Evolutionary conservation across 2,113 vertebrate genomes (phyloP).

Genomic region (Probosciger aterrimus): DNA sequence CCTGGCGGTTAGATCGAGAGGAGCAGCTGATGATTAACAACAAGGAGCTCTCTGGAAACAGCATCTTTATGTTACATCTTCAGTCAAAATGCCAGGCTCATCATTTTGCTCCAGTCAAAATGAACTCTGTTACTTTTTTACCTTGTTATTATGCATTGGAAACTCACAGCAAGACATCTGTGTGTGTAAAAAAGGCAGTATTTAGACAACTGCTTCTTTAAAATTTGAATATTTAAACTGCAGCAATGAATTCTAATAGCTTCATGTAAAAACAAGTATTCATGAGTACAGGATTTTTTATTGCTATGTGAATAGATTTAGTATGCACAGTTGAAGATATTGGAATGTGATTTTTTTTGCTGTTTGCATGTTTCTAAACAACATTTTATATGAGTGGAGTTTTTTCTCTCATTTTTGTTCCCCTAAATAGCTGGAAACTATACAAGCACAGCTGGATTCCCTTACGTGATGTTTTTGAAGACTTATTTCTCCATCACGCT

Average conservation of each 20-base stretch:
- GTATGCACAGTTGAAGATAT: background rate
- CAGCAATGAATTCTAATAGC: slow-evolving; percentile 51
- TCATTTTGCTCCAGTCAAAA: slow-evolving; percentile 45
- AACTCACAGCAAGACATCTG: slow-evolving; percentile 55
- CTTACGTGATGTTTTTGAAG: slow-evolving; percentile 84
- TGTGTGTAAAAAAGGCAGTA: slow-evolving; percentile 52
- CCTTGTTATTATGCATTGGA: slow-evolving; percentile 29
- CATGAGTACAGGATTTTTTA: slow-evolving; percentile 23
- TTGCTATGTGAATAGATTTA: slow-evolving; percentile 55
- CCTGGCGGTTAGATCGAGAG: background rate
- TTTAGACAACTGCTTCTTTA: slow-evolving; percentile 59
- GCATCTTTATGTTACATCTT: background rate
- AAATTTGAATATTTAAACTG: slow-evolving; percentile 57
- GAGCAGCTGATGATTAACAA: background rate
- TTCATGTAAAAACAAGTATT: slow-evolving; percentile 58
- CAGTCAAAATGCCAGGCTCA: background rate
- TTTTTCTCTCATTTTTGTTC: slow-evolving; percentile 38
- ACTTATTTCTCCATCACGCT: slow-evolving; percentile 55
- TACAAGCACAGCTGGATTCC: slow-evolving; percentile 97
- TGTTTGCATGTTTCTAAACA: slow-evolving; percentile 66
- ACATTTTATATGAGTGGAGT: slow-evolving; percentile 5
- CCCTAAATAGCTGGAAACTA: slow-evolving; percentile 88
- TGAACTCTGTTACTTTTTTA: background rate
- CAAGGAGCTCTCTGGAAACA: background rate
- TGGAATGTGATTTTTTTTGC: slow-evolving; percentile 1